Base-by-base conservation (phyloP, 2,888 invertebrate genomes). In the Rhagonycha lutea region DNA sequence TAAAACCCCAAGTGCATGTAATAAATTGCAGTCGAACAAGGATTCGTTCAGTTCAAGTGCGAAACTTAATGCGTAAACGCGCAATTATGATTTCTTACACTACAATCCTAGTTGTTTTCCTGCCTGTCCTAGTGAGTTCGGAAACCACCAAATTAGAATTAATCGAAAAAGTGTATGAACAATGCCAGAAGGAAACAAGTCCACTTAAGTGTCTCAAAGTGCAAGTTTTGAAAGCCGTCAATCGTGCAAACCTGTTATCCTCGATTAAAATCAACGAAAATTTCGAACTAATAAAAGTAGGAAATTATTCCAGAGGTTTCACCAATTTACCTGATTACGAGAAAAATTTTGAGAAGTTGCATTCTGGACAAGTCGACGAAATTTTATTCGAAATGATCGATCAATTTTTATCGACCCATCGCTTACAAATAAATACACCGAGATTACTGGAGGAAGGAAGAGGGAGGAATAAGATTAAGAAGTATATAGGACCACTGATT, bases 161-260 rank as follows among this genome's bases (percentile, higher is more conserved):
- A n/a, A 3, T 32, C 2, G 28, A 26, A 14, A 68, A 68, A 29
- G 26, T 68, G n/a, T 68, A 14, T 8, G 11, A 68, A 7, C 68
- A 29, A 10, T 68, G 32, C 24, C 24, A 61, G 62, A 70, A 62
- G 12, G 26, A 23, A 23, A 62, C 18, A 24, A 65, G 7, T 65
- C 60, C 28, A 70, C 87, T 92, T 80, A 92, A 92, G 89, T 94
- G 94, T 84, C 89, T 94, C 81, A 94, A 94, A 87, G 88, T 94
- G 73, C 92, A 93, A 84, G 92, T 92, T 0, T 88, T 92, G 0
- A 93, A 92, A 83, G 87, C 93, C 61, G 88, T 91, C 12, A 92
- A 93, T 78, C 88, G 93, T 14, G 94, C 93, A 0, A 87, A 92
- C 0, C 90, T 91, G 78, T 89, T 91, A 83, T 91, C 92, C 74